phyloP scores from a whole-genome alignment of 1,140 invertebrate genomes.

The Zaprionus davidi region DNA sequence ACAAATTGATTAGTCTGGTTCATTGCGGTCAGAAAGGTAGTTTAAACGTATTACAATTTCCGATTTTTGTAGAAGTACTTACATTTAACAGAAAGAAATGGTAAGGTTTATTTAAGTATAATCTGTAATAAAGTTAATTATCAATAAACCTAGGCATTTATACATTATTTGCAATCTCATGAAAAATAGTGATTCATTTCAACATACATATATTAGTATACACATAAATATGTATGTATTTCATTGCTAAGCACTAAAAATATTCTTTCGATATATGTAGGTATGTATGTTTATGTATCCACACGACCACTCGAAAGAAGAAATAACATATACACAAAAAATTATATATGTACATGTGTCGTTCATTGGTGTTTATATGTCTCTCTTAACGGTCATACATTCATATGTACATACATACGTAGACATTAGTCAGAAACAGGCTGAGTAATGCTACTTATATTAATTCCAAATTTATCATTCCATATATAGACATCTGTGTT shows the following conservation, averaged over 20 bases:
- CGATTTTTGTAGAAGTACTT: slow-evolving; percentile 5
- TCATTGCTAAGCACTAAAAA: slow-evolving; percentile 13
- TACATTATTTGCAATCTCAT: not conserved
- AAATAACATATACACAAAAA: slow-evolving; percentile 1
- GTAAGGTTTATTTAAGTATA: not conserved
- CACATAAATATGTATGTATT: slow-evolving; percentile 3
- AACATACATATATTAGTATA: slow-evolving; percentile 3
- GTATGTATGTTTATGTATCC: slow-evolving; percentile 10
- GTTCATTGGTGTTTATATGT: not conserved
- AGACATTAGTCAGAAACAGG: slow-evolving; percentile 12
- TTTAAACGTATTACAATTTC: not conserved
- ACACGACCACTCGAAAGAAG: not conserved
- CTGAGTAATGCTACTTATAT: slow-evolving; percentile 10
- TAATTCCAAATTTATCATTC: slow-evolving; percentile 7
- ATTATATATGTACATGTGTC: not conserved
- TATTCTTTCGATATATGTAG: slow-evolving; percentile 2
- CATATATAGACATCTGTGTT: slow-evolving; percentile 4
- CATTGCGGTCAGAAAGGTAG: slow-evolving; percentile 7
- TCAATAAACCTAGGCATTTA: not conserved
- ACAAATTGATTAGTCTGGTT: slow-evolving; percentile 1
- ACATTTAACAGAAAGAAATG: slow-evolving; percentile 7
- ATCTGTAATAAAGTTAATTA: not conserved
- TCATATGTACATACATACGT: not conserved
- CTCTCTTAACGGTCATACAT: not conserved
- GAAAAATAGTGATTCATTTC: slow-evolving; percentile 5